Base-by-base conservation (phyloP, 2,113 vertebrate genomes). In the Brachyhypopomus gauderio region DNA sequence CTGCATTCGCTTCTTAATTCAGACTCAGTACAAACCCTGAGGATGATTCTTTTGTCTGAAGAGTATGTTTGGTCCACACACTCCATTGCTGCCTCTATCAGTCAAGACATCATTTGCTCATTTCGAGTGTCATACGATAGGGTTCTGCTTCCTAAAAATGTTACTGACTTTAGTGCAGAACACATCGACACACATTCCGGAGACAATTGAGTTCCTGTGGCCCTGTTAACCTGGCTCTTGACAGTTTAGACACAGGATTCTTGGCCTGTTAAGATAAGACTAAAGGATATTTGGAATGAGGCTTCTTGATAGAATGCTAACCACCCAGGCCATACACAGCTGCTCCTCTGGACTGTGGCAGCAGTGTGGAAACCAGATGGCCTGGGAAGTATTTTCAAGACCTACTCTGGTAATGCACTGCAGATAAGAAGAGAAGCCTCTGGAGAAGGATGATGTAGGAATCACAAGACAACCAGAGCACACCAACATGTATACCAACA, bases 351-450 rank as follows among this genome's bases (percentile, higher is more conserved):
- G 72, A 73, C 45, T 73, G 80, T 69, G 81, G 81, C 78, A 80
- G 75, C 72, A 14, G 81, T 19, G 69, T 63, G 69, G 79, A 82
- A 84, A 71, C 36, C 82, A 86, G 82, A 86, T 79, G 85, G 82
- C 82, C 81, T 67, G 72, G 76, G 56, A 55, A 75, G 79, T 16
- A 64, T 83, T 72, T 72, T 70, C 52, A 5, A 73, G 63, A 77
- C 30, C 78, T 67, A 20, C 8, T 20, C 64, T 79, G 38, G 72
- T 64, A 59, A 82, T 38, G 36, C 67, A 11, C 56, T 23, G 6
- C 16, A 83, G 85, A 86, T 86, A 86, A 86, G 85, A n/a, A 64
- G 56, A 78, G 70, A 81, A 75, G 66, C 22, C 75, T 86, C 78
- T 1, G 45, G 45, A 52, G 45, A 3, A 52, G 45, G 12, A 52